Evolutionary conservation across 1,140 invertebrate species (phyloP).

Genomic region (Musca domestica): DNA sequence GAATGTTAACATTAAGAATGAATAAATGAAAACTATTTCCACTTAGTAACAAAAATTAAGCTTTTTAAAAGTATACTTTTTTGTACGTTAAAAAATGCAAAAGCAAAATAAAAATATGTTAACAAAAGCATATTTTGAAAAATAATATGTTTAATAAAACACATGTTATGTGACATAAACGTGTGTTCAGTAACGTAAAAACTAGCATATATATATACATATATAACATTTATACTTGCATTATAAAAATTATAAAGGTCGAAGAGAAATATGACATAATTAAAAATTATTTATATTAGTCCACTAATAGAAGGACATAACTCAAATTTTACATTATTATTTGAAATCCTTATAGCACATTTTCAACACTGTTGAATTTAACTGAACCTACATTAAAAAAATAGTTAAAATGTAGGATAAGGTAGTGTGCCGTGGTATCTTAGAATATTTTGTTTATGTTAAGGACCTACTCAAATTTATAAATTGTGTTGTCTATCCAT

Average conservation of each 20-base stretch:
- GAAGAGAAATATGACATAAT: constrained; percentile 26
- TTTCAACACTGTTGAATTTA: too few relatives aligned
- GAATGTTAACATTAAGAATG: background rate
- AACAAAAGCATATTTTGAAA: constrained; percentile 19
- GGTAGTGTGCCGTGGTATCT: too few relatives aligned
- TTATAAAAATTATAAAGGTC: constrained; percentile 7
- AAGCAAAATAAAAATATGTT: constrained; percentile 30
- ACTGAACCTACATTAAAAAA: too few relatives aligned
- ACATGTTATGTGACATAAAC: constrained; percentile 15
- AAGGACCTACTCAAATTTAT: too few relatives aligned
- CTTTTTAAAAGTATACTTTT: constrained; percentile 49
- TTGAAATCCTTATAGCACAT: too few relatives aligned
- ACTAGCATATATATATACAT: constrained; percentile 19
- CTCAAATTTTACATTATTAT: too few relatives aligned
- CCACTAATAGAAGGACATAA: background rate
- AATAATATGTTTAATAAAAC: constrained; percentile 7
- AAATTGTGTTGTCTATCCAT: too few relatives aligned
- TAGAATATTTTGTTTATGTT: too few relatives aligned
- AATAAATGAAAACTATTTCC: background rate
- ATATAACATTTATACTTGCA: constrained; percentile 8
- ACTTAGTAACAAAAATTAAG: constrained; percentile 25
- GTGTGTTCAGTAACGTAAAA: constrained; percentile 13
- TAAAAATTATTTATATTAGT: constrained; percentile 21
- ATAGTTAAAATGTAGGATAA: too few relatives aligned
- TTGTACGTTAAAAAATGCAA: constrained; percentile 41